Evolutionary conservation across 2,888 invertebrate genomes (phyloP).

Genomic region (Cheilosia soror): DNA sequence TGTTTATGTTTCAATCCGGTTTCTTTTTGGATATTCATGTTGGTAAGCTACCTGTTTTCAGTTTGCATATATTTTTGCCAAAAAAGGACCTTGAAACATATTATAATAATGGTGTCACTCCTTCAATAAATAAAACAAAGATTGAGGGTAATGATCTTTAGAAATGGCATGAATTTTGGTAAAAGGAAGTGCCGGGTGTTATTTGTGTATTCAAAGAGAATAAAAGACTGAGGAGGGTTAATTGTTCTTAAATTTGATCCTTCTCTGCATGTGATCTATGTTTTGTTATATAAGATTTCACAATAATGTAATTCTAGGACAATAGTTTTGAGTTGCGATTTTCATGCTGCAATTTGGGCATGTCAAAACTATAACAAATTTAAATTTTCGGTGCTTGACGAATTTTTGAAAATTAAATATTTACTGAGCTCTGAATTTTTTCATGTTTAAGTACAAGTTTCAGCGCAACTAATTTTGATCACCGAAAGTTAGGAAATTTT

Average conservation of each 20-base stretch:
- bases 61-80: constrained; percentile 24
- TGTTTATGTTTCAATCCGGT: constrained; percentile 33
- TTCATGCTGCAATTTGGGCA: background rate
- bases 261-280: constrained; percentile 6
- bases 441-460: too few species aligned
- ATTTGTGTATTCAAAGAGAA: background rate
- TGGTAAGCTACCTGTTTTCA: constrained; percentile 32
- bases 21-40: constrained; percentile 1
- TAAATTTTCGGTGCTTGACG: too few species aligned
- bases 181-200: constrained; percentile 8
- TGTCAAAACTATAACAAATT: too few species aligned
- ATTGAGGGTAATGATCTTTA: constrained; percentile 28
- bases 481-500: too few species aligned
- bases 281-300: constrained; percentile 12
- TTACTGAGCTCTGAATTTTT: too few species aligned
- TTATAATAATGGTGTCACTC: constrained; percentile 18
- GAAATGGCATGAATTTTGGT: background rate
- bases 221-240: constrained; percentile 1
- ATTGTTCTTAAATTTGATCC: constrained; percentile 29
- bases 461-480: too few species aligned
- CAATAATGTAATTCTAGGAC: background rate
- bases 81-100: constrained; percentile 47
- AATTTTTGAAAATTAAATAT: too few species aligned
- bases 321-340: background rate
- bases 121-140: constrained; percentile 19